phyloP scores from a whole-genome alignment of 2,797 vertebrate species.

The Euthynnus affinis region DNA sequence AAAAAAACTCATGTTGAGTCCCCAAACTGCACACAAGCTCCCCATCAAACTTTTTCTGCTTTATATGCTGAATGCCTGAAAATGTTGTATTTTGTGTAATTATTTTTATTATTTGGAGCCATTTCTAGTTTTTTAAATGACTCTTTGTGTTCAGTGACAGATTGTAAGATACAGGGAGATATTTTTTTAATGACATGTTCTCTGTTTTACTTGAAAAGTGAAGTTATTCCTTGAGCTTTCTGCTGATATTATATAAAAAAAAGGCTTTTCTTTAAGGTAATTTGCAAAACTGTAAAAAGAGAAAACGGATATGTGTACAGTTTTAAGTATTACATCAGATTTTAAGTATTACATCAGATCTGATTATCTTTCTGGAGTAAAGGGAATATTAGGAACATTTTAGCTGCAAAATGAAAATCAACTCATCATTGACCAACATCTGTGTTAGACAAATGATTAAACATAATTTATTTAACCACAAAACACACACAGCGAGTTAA shows the following conservation, averaged over 20 bases:
- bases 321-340: conserved; percentile 73
- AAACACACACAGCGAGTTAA: not conserved
- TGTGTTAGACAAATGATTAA: conserved; percentile 3
- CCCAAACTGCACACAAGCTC: conserved; percentile 33
- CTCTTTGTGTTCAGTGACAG: conserved; percentile 76
- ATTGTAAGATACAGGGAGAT: conserved; percentile 57
- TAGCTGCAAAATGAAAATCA: conserved; percentile 34
- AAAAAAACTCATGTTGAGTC: conserved; percentile 1
- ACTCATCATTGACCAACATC: not conserved
- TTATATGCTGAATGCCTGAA: conserved; percentile 50
- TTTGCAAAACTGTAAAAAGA: conserved; percentile 52
- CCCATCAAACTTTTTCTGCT: conserved; percentile 46
- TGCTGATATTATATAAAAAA: conserved; percentile 46
- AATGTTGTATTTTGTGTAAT: conserved; percentile 60
- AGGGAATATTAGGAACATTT: conserved; percentile 43
- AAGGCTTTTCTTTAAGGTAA: conserved; percentile 43
- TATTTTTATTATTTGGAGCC: conserved; percentile 35
- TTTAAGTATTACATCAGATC: conserved; percentile 71
- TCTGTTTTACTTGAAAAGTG: conserved; percentile 79
- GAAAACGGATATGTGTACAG: conserved; percentile 14
- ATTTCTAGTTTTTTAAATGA: conserved; percentile 59
- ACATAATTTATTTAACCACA: not conserved
- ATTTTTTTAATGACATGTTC: conserved; percentile 58
- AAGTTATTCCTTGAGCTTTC: conserved; percentile 46
- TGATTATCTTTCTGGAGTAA: conserved; percentile 75